Conservation (phyloP, 2,113 vertebrate species). For the Pomatorhinus ruficollis region DNA sequence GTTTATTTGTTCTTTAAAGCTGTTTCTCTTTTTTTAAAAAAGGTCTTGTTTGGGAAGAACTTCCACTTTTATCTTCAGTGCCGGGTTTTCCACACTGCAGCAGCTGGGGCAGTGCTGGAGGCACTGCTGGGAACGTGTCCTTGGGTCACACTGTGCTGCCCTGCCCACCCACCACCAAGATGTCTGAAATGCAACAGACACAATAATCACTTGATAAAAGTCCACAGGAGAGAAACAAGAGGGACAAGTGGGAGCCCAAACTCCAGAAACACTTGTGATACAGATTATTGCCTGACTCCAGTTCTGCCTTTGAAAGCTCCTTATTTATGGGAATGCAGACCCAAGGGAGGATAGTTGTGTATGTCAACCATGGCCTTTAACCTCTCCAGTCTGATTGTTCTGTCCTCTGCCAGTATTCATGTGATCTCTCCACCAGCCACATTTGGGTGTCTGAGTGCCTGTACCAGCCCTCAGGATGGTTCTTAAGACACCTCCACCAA, state of each 20-base stretch:
- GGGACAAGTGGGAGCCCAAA: neutral
- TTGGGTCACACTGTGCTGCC: neutral
- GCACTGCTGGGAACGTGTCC: fast-evolving
- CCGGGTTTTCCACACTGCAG: fast-evolving
- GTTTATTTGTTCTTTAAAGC: neutral
- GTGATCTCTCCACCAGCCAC: neutral
- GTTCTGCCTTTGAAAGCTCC: neutral
- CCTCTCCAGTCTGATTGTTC: neutral
- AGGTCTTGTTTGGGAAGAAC: neutral
- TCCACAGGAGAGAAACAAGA: neutral
- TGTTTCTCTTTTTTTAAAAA: neutral
- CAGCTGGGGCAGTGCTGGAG: neutral
- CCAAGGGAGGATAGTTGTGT: neutral
- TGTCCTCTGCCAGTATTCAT: neutral
- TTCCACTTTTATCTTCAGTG: neutral
- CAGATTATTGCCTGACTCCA: neutral
- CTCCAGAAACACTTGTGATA: neutral
- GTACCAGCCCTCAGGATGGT: fast-evolving
- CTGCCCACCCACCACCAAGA: neutral
- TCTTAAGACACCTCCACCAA: neutral
- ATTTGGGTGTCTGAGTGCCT: neutral
- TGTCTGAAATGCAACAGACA: neutral
- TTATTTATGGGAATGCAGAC: neutral
- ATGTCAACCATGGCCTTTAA: neutral
- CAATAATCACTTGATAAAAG: neutral